A percentile compares a stretch with the other conserved stretches of the same genome.
Conservation (phyloP, 2,888 invertebrate genomes). For the Psococerastis gibbosa region DNA sequence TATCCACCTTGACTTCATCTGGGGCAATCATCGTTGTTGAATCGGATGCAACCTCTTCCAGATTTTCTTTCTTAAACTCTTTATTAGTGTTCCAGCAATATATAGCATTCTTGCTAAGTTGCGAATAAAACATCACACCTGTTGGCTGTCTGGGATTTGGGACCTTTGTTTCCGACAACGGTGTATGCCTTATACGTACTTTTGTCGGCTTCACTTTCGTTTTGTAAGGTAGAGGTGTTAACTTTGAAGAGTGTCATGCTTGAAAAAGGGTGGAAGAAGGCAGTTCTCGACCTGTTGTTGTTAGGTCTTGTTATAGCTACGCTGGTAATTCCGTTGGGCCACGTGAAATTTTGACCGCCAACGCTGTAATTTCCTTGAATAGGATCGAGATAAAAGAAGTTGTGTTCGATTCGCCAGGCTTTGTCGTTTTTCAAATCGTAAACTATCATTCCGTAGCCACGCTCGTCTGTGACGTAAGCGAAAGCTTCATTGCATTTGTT, state of each 20-base stretch:
- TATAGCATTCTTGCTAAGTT: conserved; percentile 53
- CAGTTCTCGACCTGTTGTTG: conserved; percentile 29
- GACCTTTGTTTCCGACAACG: conserved; percentile 54
- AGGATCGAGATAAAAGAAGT: conserved; percentile 53
- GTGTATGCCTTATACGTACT: conserved; percentile 47
- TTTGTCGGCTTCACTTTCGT: conserved; percentile 47
- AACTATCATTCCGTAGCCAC: conserved; percentile 55
- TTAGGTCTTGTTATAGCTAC: conserved; percentile 39
- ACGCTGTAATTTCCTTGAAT: conserved; percentile 52
- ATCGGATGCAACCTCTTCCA: conserved; percentile 41
- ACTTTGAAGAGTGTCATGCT: conserved; percentile 62
- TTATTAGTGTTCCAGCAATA: conserved; percentile 66
- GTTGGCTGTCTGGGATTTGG: conserved; percentile 46
- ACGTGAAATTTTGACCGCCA: conserved; percentile 57
- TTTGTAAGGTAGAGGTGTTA: conserved; percentile 38
- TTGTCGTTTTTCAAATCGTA: conserved; percentile 53
- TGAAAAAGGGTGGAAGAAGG: conserved; percentile 68
- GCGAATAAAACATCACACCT: conserved; percentile 55
- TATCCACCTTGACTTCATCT: conserved; percentile 64
- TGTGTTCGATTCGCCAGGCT: conserved; percentile 62
- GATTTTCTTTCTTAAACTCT: conserved; percentile 40
- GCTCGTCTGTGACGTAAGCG: conserved; percentile 52
- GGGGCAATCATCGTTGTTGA: conserved; percentile 51
- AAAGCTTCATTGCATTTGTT: conserved; percentile 53
- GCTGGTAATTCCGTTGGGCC: conserved; percentile 69